Conservation (phyloP, 2,797 vertebrate species). For the Sylvilagus floridanus region DNA sequence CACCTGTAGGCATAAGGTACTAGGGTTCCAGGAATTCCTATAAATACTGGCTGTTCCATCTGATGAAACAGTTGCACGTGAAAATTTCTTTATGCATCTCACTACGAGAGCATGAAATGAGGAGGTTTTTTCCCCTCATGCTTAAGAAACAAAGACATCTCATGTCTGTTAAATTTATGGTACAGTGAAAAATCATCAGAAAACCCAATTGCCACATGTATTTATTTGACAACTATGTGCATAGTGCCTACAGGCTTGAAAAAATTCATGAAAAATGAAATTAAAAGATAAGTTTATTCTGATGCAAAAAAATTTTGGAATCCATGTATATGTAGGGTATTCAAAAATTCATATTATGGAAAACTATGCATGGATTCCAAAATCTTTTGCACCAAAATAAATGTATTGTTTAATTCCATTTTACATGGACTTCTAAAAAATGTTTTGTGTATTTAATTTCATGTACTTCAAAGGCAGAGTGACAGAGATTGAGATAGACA, state of each 20-base stretch:
- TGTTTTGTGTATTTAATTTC: too few species aligned
- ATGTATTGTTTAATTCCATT: too few species aligned
- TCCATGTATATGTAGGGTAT: too few species aligned
- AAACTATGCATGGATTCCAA: too few species aligned
- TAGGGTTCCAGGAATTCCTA: not conserved
- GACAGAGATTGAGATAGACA: too few species aligned
- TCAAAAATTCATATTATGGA: too few species aligned
- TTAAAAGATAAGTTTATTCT: too few species aligned
- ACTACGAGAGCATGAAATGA: constrained; percentile 51
- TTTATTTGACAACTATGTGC: constrained; percentile 5
- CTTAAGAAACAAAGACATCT: constrained; percentile 14
- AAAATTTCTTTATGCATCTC: constrained; percentile 36
- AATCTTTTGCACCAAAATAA: too few species aligned
- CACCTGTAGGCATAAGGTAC: not conserved
- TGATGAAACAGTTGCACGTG: constrained; percentile 1
- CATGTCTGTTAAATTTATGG: not conserved
- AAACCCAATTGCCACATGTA: not conserved
- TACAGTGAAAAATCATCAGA: not conserved
- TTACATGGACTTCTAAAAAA: too few species aligned
- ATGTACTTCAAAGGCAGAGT: too few species aligned
- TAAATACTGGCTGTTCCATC: not conserved
- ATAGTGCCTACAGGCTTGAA: not conserved
- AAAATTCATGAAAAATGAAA: too few species aligned
- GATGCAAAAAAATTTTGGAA: too few species aligned
- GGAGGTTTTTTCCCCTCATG: not conserved